Conservation (phyloP, 1,140 invertebrate genomes). For the Ips nitidus region DNA sequence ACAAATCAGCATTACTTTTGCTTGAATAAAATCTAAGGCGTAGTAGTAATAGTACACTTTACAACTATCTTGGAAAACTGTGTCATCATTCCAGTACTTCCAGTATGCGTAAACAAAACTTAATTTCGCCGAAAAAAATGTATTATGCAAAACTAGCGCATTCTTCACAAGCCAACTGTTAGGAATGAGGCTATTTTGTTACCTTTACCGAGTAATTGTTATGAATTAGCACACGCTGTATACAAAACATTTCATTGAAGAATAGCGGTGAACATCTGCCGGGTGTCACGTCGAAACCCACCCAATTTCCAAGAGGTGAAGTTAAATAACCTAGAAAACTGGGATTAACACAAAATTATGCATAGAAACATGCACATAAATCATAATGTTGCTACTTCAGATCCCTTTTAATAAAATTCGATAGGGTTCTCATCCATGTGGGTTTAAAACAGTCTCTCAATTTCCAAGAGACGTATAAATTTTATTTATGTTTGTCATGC, state of each 20-base stretch:
- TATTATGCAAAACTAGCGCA: constrained; percentile 12
- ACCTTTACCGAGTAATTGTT: neutral
- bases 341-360: too few relatives aligned
- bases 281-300: neutral
- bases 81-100: constrained; percentile 14
- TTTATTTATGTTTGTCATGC: constrained; percentile 15
- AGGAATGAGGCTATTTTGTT: neutral
- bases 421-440: neutral
- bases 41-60: constrained; percentile 5
- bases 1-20: too few relatives aligned
- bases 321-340: too few relatives aligned
- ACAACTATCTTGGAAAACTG: neutral
- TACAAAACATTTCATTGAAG: constrained; percentile 10
- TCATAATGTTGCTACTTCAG: too few relatives aligned
- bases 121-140: constrained; percentile 7
- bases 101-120: constrained; percentile 4
- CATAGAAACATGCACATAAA: too few relatives aligned
- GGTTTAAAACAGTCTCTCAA: constrained; percentile 2
- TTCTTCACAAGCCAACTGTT: constrained; percentile 4
- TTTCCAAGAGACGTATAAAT: constrained; percentile 16
- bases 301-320: too few relatives aligned
- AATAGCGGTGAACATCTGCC: constrained; percentile 1
- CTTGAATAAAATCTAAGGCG: neutral
- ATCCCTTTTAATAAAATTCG: too few relatives aligned
- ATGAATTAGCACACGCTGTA: constrained; percentile 2